Evolutionary conservation across 2,888 invertebrate species (phyloP), one percentile per base, ranked within the genome.

Genomic region (Eupithecia vulgata): DNA sequence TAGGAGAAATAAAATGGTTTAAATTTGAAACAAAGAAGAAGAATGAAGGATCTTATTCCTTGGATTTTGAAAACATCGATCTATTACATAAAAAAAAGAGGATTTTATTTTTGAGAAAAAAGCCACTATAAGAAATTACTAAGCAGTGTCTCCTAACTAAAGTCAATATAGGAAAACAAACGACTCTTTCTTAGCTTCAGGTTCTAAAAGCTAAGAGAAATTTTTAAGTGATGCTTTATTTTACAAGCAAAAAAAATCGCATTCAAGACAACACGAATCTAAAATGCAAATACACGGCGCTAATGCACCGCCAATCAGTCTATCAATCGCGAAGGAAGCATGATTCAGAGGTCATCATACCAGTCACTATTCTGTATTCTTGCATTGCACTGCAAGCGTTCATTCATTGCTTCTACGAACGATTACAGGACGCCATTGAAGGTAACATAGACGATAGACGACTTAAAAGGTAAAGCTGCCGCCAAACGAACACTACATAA

Each of bases 291-390:
- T 72, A 65, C 17, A 13, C 67, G 67, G 67, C 57, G 67, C 52
- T 21, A 62, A 72, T 71, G 73, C 72, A 75, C 78, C 81, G 86
- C 83, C 87, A 83, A 79, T 82, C 84, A 81, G 86, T 86, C 86
- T 84, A 81, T 81, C 79, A 78, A 75, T 30, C 74, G 82, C 82
- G 81, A 81, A 82, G 82, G 83, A 83, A 79, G 71, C 48, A 78
- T 90, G 90, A 90, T 72, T 91, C 90, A 90, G 76, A 78, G 86
- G 70, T 72, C 73, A 76, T 73, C 73, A 73, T 68, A 76, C 76
- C 62, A 61, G 52, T 67, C 10, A 71, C 69, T 71, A 69, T 66
- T 72, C 42, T 69, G 30, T 69, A 74, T 67, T 68, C 68, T 48
- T 37, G 64, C 64, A 64, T 37, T 64, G 34, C 34, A 37, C 12